phyloP scores from a whole-genome alignment of 1,140 invertebrate genomes.

The Drosophila gunungcola region DNA sequence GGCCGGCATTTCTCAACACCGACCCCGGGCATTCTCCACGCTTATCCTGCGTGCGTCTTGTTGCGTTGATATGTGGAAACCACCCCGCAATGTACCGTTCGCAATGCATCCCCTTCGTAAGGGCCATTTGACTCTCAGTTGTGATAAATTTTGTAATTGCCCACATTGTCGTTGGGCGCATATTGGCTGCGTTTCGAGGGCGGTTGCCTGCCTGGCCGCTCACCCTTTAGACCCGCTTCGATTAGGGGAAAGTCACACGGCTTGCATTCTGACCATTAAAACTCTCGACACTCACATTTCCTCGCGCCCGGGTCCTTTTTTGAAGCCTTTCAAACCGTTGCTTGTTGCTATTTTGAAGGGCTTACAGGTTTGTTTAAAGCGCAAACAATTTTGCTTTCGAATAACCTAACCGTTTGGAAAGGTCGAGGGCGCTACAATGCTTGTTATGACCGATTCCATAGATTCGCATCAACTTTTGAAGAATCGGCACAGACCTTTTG shows the following conservation, averaged over 20 bases:
- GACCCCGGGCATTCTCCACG: conserved; percentile 49
- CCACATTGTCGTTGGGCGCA: conserved; percentile 56
- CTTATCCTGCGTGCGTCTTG: conserved; percentile 18
- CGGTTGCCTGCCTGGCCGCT: conserved; percentile 21
- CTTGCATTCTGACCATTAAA: conserved; percentile 70
- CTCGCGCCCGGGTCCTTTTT: background rate
- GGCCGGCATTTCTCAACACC: conserved; percentile 44
- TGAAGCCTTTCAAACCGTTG: conserved; percentile 60
- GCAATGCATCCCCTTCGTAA: conserved; percentile 13
- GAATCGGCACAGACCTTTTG: conserved; percentile 7
- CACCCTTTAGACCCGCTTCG: conserved; percentile 14
- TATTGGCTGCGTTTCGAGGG: conserved; percentile 65
- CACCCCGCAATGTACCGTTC: conserved; percentile 47
- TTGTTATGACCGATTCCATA: conserved; percentile 1
- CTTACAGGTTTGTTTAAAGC: conserved; percentile 46
- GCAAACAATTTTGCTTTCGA: conserved; percentile 57
- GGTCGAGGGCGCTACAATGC: background rate
- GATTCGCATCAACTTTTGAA: conserved; percentile 7
- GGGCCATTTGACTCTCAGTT: conserved; percentile 9
- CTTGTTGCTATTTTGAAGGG: conserved; percentile 42
- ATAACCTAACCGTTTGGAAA: background rate
- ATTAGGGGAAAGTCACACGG: conserved; percentile 52
- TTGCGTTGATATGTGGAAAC: conserved; percentile 41
- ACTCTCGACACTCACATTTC: conserved; percentile 66
- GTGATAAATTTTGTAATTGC: conserved; percentile 67